Evolutionary conservation across 92 coral and sea anemone genomes (phyloP).

Genomic region (Actinernus sp.): DNA sequence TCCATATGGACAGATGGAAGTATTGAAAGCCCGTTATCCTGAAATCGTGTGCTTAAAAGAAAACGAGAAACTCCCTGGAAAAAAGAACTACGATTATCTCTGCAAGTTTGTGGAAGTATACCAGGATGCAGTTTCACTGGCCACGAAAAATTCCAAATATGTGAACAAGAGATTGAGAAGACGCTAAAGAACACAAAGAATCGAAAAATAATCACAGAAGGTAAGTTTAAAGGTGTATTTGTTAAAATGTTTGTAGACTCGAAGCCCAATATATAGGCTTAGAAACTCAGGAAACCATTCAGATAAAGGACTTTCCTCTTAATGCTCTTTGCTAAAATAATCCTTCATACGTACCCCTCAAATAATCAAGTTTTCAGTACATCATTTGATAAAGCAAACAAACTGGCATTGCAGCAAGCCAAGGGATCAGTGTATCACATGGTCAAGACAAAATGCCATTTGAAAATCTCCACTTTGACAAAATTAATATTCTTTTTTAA

Average conservation of each 20-base stretch:
- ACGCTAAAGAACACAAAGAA: slow-evolving; percentile 10
- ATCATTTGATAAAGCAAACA: too few species aligned
- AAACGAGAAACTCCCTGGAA: neutral
- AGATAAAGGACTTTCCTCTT: too few species aligned
- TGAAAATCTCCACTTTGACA: too few species aligned
- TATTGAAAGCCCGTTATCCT: neutral
- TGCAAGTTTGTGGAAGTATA: slow-evolving; percentile 7
- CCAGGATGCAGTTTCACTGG: slow-evolving; percentile 7
- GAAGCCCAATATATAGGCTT: too few species aligned
- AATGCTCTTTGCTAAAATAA: too few species aligned
- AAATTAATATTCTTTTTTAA: too few species aligned
- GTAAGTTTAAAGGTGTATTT: slow-evolving; percentile 1
- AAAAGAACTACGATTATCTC: slow-evolving; percentile 6
- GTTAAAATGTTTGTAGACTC: neutral
- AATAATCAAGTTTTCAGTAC: too few species aligned
- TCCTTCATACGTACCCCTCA: too few species aligned
- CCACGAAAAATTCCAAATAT: slow-evolving; percentile 3
- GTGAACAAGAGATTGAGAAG: slow-evolving; percentile 8
- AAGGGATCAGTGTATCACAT: too few species aligned
- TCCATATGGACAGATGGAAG: neutral
- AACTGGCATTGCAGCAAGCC: too few species aligned
- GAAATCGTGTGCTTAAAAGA: neutral
- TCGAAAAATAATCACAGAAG: slow-evolving; percentile 8
- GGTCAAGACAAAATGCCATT: too few species aligned
- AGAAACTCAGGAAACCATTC: too few species aligned